Conservation (phyloP, 1,140 invertebrate genomes). For the Hydropsyche tenuis region DNA sequence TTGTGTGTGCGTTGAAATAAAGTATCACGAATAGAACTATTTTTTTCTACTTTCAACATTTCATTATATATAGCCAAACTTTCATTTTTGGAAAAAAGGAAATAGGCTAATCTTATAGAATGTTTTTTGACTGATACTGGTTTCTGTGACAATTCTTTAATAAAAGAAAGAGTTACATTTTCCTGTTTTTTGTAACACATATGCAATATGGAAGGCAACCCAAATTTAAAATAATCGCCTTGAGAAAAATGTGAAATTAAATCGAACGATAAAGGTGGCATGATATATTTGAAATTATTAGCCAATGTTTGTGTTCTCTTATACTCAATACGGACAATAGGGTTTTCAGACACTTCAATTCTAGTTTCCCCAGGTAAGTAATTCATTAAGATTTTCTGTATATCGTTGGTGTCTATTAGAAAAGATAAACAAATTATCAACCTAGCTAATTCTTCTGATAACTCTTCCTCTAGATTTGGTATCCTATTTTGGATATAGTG, state of each 20-base stretch:
- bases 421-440: constrained; percentile 22
- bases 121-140: constrained; percentile 46
- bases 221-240: constrained; percentile 46
- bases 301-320: constrained; percentile 24
- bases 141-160: constrained; percentile 31
- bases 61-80: constrained; percentile 17
- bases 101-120: constrained; percentile 40
- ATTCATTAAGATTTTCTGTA: constrained; percentile 30
- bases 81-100: constrained; percentile 38
- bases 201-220: constrained; percentile 33
- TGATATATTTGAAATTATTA: constrained; percentile 24
- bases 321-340: constrained; percentile 18
- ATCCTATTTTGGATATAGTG: neutral
- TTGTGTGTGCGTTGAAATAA: constrained; percentile 42
- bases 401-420: constrained; percentile 25
- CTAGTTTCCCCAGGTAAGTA: constrained; percentile 31
- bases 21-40: constrained; percentile 37
- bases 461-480: neutral
- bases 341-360: constrained; percentile 17
- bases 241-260: constrained; percentile 26
- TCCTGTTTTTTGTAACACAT: constrained; percentile 37
- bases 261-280: constrained; percentile 39
- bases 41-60: constrained; percentile 41
- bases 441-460: neutral
- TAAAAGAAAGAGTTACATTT: constrained; percentile 29